A percentile compares a stretch with the other conserved stretches of the same genome.
Conservation (phyloP, 2,797 vertebrate species). For the Hafferia zeledoni region DNA sequence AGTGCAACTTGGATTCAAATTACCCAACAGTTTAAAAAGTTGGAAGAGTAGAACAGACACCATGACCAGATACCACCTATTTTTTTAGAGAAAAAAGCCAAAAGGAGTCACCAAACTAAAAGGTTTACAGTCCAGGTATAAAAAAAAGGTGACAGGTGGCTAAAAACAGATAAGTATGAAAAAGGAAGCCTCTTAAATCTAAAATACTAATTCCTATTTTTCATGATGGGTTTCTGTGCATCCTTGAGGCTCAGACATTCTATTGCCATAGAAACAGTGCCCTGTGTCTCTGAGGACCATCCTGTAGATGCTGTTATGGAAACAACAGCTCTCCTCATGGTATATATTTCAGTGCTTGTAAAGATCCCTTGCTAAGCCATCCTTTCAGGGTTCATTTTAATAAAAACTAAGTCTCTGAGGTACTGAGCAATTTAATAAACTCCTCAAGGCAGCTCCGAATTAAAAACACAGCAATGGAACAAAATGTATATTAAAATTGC, state of each 20-base stretch:
- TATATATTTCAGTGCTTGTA: not conserved
- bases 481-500: not conserved
- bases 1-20: not conserved
- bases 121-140: not conserved
- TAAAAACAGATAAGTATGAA: not conserved
- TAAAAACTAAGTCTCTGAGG: not conserved
- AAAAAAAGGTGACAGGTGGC: not conserved
- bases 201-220: not conserved
- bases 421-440: not conserved
- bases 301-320: constrained; percentile 58
- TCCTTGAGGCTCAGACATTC: not conserved
- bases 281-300: constrained; percentile 19
- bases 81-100: not conserved
- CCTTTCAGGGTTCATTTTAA: not conserved
- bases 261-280: constrained; percentile 58
- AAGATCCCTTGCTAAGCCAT: not conserved
- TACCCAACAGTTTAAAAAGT: not conserved
- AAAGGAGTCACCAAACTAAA: not conserved
- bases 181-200: not conserved
- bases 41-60: not conserved
- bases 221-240: not conserved
- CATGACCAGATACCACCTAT: not conserved
- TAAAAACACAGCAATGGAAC: not conserved
- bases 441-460: not conserved
- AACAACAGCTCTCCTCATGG: constrained; percentile 35